Conservation (phyloP, 2,888 invertebrate genomes). For the Stenichneumon culpator region DNA sequence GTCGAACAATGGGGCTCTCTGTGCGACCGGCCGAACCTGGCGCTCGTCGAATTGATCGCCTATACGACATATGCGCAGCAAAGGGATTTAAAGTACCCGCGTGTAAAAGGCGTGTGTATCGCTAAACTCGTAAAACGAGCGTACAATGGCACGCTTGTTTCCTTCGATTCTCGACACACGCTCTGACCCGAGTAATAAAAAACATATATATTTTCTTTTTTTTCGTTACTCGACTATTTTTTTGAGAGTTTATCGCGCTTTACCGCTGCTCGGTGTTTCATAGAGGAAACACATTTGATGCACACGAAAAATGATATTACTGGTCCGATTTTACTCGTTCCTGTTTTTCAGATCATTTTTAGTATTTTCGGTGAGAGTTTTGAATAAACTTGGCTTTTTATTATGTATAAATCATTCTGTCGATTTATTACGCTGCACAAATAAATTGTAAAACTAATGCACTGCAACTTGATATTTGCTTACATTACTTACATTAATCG, state of each 20-base stretch:
- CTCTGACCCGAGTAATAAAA: slow-evolving; percentile 3
- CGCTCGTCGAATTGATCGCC: slow-evolving; percentile 12
- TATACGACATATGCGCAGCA: slow-evolving; percentile 36
- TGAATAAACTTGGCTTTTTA: not conserved
- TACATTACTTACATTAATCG: too few species aligned
- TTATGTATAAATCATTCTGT: not conserved
- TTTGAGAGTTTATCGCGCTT: not conserved
- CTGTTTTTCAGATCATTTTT: not conserved
- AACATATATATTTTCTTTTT: not conserved
- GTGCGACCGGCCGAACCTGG: slow-evolving; percentile 1
- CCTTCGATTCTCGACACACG: not conserved
- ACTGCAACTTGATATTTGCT: too few species aligned
- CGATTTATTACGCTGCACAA: not conserved
- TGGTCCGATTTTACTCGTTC: not conserved
- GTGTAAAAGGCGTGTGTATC: slow-evolving; percentile 33
- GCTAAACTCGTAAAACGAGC: slow-evolving; percentile 26
- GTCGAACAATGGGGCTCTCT: slow-evolving; percentile 41
- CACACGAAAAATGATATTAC: not conserved
- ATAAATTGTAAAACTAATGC: too few species aligned
- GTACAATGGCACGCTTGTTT: slow-evolving; percentile 53
- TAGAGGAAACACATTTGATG: not conserved
- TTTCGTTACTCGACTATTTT: slow-evolving; percentile 5
- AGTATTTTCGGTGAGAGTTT: not conserved
- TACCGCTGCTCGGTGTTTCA: not conserved
- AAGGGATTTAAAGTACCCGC: slow-evolving; percentile 31